Conservation (phyloP, 2,888 invertebrate species). For the Chymomyza amoena region DNA sequence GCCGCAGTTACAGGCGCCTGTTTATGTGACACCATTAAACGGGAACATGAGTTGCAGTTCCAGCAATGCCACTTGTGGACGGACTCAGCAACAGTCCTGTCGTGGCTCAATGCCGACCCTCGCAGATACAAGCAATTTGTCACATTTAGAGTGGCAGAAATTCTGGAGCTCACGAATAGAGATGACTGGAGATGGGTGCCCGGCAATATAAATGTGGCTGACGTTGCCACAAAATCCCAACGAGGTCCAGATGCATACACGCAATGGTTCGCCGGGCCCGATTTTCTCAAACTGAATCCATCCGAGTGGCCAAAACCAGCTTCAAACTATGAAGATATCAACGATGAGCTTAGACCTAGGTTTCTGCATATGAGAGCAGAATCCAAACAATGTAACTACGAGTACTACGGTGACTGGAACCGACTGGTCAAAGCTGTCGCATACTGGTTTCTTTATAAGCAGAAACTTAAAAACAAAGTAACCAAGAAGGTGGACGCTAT, state of each 20-base stretch:
- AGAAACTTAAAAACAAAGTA: background rate
- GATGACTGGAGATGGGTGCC: constrained; percentile 30
- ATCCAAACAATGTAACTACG: background rate
- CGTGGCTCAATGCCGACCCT: constrained; percentile 30
- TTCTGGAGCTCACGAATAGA: constrained; percentile 7
- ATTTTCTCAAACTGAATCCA: constrained; percentile 15
- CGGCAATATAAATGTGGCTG: constrained; percentile 22
- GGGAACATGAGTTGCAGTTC: too few relatives aligned
- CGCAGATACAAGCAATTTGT: constrained; percentile 47
- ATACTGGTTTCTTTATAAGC: constrained; percentile 12
- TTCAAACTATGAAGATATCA: background rate
- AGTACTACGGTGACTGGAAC: constrained; percentile 2
- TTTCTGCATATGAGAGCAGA: background rate
- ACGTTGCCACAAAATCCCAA: constrained; percentile 22
- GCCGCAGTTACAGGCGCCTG: background rate
- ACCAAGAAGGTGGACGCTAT: too few relatives aligned
- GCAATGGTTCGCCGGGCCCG: constrained; percentile 23
- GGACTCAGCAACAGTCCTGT: constrained; percentile 32
- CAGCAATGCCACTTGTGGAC: constrained; percentile 14
- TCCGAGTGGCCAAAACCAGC: constrained; percentile 11
- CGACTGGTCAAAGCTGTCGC: constrained; percentile 12
- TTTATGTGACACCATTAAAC: too few relatives aligned
- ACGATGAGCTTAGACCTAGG: constrained; percentile 13
- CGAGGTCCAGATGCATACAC: constrained; percentile 10
- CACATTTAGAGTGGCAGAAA: constrained; percentile 33